phyloP scores from a whole-genome alignment of 2,888 invertebrate genomes.

The Tetragnatha montana region DNA sequence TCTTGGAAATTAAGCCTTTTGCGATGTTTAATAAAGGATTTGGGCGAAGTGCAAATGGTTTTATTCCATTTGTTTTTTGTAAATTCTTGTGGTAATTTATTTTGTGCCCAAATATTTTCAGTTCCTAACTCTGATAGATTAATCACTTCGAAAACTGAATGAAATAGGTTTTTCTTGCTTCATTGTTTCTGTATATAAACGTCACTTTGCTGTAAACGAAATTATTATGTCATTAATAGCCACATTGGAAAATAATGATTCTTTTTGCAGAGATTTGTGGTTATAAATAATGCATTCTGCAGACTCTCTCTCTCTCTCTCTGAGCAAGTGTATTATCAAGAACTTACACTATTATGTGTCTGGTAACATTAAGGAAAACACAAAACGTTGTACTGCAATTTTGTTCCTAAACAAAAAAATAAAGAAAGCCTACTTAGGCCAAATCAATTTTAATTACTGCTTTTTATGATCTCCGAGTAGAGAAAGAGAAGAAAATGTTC shows the following conservation, averaged over 20 bases:
- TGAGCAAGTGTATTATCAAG: background rate
- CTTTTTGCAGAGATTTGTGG: background rate
- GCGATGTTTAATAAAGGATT: slow-evolving; percentile 25
- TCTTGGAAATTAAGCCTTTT: slow-evolving; percentile 46
- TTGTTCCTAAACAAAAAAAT: too few relatives aligned
- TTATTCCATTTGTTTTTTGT: background rate
- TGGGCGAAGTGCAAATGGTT: background rate
- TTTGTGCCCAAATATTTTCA: background rate
- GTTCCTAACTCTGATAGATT: background rate
- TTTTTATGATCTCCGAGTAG: too few relatives aligned
- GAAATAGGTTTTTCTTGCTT: background rate
- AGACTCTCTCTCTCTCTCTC: background rate
- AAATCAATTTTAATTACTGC: too few relatives aligned
- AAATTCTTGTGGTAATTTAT: background rate
- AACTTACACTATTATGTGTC: background rate
- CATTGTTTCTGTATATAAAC: background rate
- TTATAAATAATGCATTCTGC: background rate
- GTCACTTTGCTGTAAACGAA: background rate
- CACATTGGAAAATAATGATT: background rate
- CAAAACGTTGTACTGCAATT: background rate
- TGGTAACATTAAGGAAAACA: background rate
- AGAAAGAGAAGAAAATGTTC: too few relatives aligned
- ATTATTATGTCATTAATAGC: background rate
- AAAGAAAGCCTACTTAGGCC: too few relatives aligned
- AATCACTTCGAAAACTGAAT: background rate